Base-by-base conservation (phyloP, 2,113 vertebrate species). In the Grallaria varia region DNA sequence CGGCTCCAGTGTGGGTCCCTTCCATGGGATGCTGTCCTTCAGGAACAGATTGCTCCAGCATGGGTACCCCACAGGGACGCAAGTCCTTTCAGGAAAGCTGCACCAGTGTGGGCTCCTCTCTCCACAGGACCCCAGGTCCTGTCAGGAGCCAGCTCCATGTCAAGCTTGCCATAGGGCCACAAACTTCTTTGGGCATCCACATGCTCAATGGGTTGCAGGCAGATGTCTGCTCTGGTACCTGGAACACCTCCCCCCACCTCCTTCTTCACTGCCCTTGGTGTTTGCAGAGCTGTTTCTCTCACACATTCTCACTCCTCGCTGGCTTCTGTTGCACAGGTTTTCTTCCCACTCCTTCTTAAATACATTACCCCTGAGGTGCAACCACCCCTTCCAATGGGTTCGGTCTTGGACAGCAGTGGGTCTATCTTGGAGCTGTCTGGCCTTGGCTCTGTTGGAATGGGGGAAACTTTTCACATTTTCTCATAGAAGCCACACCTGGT, bases 271-370 rank as follows among this genome's bases (percentile, higher is more conserved):
- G 44, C 28, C 9, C 15, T 59, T 30, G 6, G 12, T 8, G 25
- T 49, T 60, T 76, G 33, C 12, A 49, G n/a, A 60, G 21, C n/a
- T 60, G 56, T 60, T 60, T 76, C 74, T 44, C 4, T 24, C 44
- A 9, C 8, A 7, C 24, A 49, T 31, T 76, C 47, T 60, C n/a
- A 25, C 27, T 76, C 27, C 10, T 39, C 5, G 22, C 27, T 49
- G 44, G 10, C 31, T 75, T 17, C 20, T 53, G 13, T 47, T 68
- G 45, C 17, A 21, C 28, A 30, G 23, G 12, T 2, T 0, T 4
- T 20, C 42, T 30, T 4, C 0, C 2, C 4, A 2, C 4, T 12
- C 8, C 24, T 35, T 45, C 8, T 27, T 23, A 53, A 40, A 45
- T 18, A 9, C 14, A 12, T 50, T 71, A 9, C 8, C 11, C 4